phyloP scores from a whole-genome alignment of 2,888 invertebrate species.

The Platycheirus rosarum region DNA sequence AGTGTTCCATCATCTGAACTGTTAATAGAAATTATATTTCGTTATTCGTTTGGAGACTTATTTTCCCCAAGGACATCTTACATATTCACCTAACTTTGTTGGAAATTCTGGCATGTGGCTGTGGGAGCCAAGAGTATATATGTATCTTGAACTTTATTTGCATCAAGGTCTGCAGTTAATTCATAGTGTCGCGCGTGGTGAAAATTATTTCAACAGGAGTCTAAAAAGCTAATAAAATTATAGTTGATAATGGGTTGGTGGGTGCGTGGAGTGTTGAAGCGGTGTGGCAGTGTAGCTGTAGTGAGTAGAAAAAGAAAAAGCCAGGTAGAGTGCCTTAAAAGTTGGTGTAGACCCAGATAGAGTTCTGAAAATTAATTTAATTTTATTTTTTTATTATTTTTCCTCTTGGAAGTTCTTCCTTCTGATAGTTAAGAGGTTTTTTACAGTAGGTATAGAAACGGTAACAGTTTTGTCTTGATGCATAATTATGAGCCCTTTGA shows the following conservation, averaged over 20 bases:
- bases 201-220: slow-evolving; percentile 68
- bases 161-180: slow-evolving; percentile 70
- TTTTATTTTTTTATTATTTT: not conserved
- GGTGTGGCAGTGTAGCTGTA: no score
- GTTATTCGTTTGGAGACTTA: slow-evolving; percentile 11
- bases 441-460: slow-evolving; percentile 3
- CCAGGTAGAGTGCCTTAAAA: slow-evolving; percentile 23
- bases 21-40: slow-evolving; percentile 57
- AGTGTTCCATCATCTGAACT: slow-evolving; percentile 49
- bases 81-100: no score
- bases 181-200: slow-evolving; percentile 69
- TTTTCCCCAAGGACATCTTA: slow-evolving; percentile 31
- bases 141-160: slow-evolving; percentile 55
- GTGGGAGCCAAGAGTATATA: slow-evolving; percentile 4
- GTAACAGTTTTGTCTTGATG: slow-evolving; percentile 26
- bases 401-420: slow-evolving; percentile 19
- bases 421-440: slow-evolving; percentile 19
- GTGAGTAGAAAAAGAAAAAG: not conserved
- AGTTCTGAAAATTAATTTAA: slow-evolving; percentile 31
- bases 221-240: slow-evolving; percentile 71
- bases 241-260: slow-evolving; percentile 34
- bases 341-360: not conserved
- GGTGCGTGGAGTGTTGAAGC: not conserved
- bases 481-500: slow-evolving; percentile 25
- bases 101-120: not conserved